Percentiles rank a stretch among this genome's conserved stretches.
Evolutionary conservation across 2,888 invertebrate species (phyloP).

Genomic region (Polydrusus cervinus): DNA sequence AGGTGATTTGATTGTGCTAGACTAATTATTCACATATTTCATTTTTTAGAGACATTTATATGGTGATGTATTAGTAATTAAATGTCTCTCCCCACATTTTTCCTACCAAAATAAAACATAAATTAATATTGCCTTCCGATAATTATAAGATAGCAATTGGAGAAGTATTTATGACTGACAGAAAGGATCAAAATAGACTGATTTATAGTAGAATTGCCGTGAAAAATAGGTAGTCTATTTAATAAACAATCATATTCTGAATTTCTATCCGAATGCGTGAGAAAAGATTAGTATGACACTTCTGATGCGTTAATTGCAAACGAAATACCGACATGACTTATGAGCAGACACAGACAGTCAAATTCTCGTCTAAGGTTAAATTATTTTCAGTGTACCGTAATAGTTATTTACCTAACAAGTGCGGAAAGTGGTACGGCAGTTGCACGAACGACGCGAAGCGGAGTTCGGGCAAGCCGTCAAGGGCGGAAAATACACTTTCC

Average conservation of each 20-base stretch:
- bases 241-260: neutral
- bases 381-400: no score
- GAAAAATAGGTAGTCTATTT: slow-evolving; percentile 13
- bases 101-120: slow-evolving; percentile 39
- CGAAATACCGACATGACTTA: no score
- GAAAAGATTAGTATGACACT: no score
- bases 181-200: slow-evolving; percentile 41
- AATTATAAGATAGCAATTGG: slow-evolving; percentile 49
- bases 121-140: slow-evolving; percentile 50
- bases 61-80: slow-evolving; percentile 49
- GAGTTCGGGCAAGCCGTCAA: no score
- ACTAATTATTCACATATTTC: slow-evolving; percentile 45
- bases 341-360: no score
- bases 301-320: no score
- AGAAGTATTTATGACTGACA: slow-evolving; percentile 41
- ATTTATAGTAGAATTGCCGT: slow-evolving; percentile 39
- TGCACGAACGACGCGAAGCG: no score
- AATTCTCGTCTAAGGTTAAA: no score
- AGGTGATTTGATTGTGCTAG: slow-evolving; percentile 32
- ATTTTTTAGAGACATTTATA: slow-evolving; percentile 43
- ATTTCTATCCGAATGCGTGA: neutral
- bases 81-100: slow-evolving; percentile 30
- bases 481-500: no score
- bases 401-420: no score
- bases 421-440: no score